Evolutionary conservation across 1,140 invertebrate genomes (phyloP).

Genomic region (Solenopsis fugax): DNA sequence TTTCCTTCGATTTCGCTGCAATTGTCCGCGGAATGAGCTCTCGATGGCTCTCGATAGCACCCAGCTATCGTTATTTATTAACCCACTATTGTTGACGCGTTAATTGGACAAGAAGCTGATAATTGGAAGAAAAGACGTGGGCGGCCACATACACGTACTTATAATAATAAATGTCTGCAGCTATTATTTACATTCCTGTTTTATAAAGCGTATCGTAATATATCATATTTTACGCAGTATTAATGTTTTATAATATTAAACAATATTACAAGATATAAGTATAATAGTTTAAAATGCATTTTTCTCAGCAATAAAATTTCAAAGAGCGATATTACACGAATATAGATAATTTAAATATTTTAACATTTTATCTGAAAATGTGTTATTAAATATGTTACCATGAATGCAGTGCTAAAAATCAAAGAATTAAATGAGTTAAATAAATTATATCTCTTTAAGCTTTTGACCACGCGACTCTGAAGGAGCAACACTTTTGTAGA

Average conservation of each 20-base stretch:
- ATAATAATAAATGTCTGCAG: conserved; percentile 1
- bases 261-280: background rate
- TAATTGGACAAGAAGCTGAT: conserved; percentile 43
- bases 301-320: background rate
- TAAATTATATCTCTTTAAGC: conserved; percentile 25
- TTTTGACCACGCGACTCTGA: background rate
- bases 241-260: background rate
- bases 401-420: background rate
- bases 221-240: background rate
- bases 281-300: background rate
- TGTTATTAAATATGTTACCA: background rate
- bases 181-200: background rate
- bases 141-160: background rate
- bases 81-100: conserved; percentile 40
- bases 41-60: conserved; percentile 3
- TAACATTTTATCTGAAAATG: background rate
- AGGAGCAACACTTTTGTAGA: conserved; percentile 6
- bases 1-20: conserved; percentile 20
- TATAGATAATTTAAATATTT: too few species aligned
- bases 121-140: conserved; percentile 34
- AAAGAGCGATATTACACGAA: background rate
- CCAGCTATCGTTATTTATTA: conserved; percentile 36
- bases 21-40: conserved; percentile 55
- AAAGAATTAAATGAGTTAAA: background rate
- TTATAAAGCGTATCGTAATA: background rate